Base-by-base conservation (phyloP, 2,797 vertebrate genomes). In the Cirrhinus molitorella region DNA sequence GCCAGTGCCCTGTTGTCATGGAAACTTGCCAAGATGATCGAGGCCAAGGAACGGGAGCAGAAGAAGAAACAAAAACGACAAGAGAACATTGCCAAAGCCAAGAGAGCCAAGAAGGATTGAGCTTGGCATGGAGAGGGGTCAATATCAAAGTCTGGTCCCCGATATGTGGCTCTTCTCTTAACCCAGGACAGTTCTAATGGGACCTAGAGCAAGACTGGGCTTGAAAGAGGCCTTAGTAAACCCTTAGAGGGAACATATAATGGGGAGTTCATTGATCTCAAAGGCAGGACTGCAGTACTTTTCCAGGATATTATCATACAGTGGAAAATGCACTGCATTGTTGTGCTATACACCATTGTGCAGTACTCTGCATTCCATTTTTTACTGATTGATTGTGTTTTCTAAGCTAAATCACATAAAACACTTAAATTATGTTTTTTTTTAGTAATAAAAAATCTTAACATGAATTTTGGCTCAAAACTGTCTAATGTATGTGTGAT, bases 1-100 rank as follows among this genome's bases (percentile, higher is more conserved):
- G 97, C 97, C 81, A 99, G 98, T 0, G 98, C 98, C 0, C 93
- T 96, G 2, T 93, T 99, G 84, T 99, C 98, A 0, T 99, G 98
- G 98, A 99, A 99, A 93, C 93, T 99, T 84, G 98, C 98, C 89
- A 99, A 98, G 93, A 99, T 99, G 97, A 99, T 99, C 40, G 98
- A 99, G 92, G 97, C 95, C 85, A 96, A 96, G 71, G 98, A 99
- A 87, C 95, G 96, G 59, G 98, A 99, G 84, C 97, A 98, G 88
- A 99, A 98, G 93, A 99, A 98, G 93, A 99, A 98, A 89, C 97
- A 98, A 92, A 99, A 97, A 88, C 96, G 98, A 40, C 97, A 99
- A 89, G 98, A 99, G 92, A 99, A 99, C 90, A 99, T 99, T 88
- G 97, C 96, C 85, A 99, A 97, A 92, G 96, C 97, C 91, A 99